These are phyloP conservation scores for Pyxicephalus adspersus DNA, from an alignment of 2,113 vertebrate genomes.

Conservation along the genomic window DNA sequence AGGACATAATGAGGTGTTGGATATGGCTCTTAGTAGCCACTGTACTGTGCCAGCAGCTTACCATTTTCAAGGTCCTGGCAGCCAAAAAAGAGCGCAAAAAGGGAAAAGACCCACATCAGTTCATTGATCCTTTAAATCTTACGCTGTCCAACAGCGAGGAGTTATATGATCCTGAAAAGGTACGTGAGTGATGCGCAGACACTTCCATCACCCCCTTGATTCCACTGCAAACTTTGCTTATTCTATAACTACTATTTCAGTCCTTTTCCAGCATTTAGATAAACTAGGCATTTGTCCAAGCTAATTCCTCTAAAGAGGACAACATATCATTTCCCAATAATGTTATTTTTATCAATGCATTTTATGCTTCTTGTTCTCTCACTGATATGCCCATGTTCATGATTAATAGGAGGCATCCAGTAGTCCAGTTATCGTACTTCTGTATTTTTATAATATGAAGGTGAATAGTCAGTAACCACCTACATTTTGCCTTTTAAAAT, in stretches of 20 bases:
- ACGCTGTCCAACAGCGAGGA: conserved; percentile 84
- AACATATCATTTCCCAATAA: too few relatives aligned
- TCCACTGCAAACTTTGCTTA: background rate
- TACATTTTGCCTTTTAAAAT: too few relatives aligned
- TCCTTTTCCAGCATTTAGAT: background rate
- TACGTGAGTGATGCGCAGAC: conserved; percentile 62
- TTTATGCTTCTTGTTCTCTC: too few relatives aligned
- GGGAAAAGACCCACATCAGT: conserved; percentile 75
- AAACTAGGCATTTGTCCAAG: background rate
- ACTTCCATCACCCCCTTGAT: conserved; percentile 1
- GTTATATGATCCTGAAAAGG: conserved; percentile 76
- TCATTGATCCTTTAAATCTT: conserved; percentile 77
- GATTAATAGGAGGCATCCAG: too few relatives aligned
- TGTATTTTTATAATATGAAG: too few relatives aligned
- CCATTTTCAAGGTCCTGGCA: conserved; percentile 67
- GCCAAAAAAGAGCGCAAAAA: conserved; percentile 81
- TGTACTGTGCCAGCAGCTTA: conserved; percentile 82
- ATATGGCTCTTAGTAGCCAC: conserved; percentile 72
- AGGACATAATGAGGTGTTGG: conserved; percentile 77
- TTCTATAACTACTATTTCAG: background rate
- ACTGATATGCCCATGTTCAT: too few relatives aligned
- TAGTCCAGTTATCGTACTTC: too few relatives aligned
- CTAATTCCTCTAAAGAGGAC: background rate
- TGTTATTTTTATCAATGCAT: too few relatives aligned
- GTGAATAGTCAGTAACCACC: too few relatives aligned